Percentiles rank a stretch among this genome's conserved stretches.
phyloP scores from a whole-genome alignment of 2,113 vertebrate species.

The Passerina amoena region DNA sequence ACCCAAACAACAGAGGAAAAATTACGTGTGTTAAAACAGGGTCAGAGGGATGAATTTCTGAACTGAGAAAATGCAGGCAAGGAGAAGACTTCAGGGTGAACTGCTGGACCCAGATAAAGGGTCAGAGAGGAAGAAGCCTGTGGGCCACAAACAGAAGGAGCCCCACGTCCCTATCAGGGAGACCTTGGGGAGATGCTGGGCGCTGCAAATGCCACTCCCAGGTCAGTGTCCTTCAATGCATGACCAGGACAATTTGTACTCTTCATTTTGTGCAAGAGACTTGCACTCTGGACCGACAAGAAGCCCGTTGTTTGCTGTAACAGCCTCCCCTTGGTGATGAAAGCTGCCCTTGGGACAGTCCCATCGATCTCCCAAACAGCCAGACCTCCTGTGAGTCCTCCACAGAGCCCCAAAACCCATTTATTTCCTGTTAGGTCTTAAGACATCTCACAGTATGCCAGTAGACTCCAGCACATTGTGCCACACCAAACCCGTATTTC shows the following conservation, averaged over 20 bases:
- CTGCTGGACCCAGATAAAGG: background rate
- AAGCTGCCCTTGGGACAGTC: background rate
- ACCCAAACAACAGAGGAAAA: background rate
- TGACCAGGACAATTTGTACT: background rate
- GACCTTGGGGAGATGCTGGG: background rate
- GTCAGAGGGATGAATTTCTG: background rate
- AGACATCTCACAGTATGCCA: background rate
- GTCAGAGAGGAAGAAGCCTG: background rate
- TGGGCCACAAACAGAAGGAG: background rate
- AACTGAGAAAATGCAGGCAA: background rate
- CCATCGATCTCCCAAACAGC: background rate
- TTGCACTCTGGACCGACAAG: slow-evolving; percentile 20
- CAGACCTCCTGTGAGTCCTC: background rate
- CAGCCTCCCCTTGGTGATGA: background rate
- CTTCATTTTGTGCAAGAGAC: background rate
- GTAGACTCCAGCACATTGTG: background rate
- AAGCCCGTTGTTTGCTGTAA: background rate
- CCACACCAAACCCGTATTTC: background rate
- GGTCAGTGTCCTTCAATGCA: slow-evolving; percentile 13
- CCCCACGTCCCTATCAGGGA: background rate
- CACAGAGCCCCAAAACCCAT: background rate
- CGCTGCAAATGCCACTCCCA: background rate
- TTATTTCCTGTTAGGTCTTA: background rate
- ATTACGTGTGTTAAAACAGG: background rate
- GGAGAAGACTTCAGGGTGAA: background rate